Percentiles rank a stretch among this genome's conserved stretches.
Evolutionary conservation across 2,888 invertebrate genomes (phyloP).

Genomic region (Tetheella fluctuosa): DNA sequence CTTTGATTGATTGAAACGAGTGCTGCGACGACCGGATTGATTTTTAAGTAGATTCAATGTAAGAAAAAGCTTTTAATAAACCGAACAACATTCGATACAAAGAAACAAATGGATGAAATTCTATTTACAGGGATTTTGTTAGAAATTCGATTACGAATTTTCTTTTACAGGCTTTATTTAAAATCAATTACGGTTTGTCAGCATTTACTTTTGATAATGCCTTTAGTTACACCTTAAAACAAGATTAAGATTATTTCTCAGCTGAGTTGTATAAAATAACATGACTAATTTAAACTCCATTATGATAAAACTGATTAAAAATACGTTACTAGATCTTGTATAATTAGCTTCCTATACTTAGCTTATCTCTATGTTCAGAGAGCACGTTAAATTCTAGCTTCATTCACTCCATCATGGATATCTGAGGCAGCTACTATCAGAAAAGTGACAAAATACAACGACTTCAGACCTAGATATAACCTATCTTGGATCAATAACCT

Average conservation of each 20-base stretch:
- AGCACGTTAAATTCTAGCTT: not conserved
- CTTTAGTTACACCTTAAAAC: too few relatives aligned
- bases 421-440: too few relatives aligned
- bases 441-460: too few relatives aligned
- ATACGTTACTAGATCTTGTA: not conserved
- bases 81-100: constrained; percentile 69
- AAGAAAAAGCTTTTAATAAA: constrained; percentile 71
- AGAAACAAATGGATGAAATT: constrained; percentile 66
- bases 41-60: constrained; percentile 73
- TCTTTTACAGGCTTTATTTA: constrained; percentile 38
- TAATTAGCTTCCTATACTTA: not conserved
- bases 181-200: constrained; percentile 33
- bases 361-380: too few relatives aligned
- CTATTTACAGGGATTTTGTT: constrained; percentile 63
- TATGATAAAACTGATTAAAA: too few relatives aligned
- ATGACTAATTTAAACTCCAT: too few relatives aligned
- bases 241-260: too few relatives aligned
- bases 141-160: constrained; percentile 59
- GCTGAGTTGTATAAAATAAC: too few relatives aligned
- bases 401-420: too few relatives aligned
- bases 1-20: constrained; percentile 79
- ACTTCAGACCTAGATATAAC: too few relatives aligned
- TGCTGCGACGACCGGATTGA: constrained; percentile 64
- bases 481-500: too few relatives aligned
- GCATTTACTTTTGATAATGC: constrained; percentile 17